Evolutionary conservation across 2,113 vertebrate genomes (phyloP).

Genomic region (Indri indri): DNA sequence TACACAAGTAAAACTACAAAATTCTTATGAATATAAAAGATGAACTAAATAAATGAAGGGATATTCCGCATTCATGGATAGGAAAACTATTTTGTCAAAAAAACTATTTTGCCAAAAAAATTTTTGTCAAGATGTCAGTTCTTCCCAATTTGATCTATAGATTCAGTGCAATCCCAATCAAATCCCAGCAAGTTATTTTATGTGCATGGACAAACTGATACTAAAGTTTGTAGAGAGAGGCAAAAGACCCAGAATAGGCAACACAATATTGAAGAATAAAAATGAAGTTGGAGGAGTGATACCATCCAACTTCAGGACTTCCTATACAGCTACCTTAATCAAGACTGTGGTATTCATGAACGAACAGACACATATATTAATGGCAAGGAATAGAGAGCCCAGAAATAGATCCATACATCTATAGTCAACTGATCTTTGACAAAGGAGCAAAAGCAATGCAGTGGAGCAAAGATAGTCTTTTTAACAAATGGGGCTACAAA

Average conservation of each 20-base stretch:
- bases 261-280: background rate
- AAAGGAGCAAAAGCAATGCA: too few species aligned
- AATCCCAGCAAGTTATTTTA: background rate
- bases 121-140: background rate
- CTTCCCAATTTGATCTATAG: background rate
- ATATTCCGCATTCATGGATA: background rate
- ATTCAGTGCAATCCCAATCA: background rate
- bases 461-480: too few species aligned
- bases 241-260: background rate
- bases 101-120: too few species aligned
- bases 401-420: background rate
- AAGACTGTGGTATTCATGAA: background rate
- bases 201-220: background rate
- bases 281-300: background rate
- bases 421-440: background rate
- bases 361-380: background rate
- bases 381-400: background rate
- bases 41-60: background rate
- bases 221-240: background rate
- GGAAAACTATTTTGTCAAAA: background rate
- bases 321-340: background rate
- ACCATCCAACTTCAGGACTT: background rate
- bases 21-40: background rate
- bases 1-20: background rate
- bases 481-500: too few species aligned